These are phyloP conservation scores for Hydropsyche betteni DNA, from an alignment of 2,888 invertebrate genomes.

Conservation along the genomic window DNA sequence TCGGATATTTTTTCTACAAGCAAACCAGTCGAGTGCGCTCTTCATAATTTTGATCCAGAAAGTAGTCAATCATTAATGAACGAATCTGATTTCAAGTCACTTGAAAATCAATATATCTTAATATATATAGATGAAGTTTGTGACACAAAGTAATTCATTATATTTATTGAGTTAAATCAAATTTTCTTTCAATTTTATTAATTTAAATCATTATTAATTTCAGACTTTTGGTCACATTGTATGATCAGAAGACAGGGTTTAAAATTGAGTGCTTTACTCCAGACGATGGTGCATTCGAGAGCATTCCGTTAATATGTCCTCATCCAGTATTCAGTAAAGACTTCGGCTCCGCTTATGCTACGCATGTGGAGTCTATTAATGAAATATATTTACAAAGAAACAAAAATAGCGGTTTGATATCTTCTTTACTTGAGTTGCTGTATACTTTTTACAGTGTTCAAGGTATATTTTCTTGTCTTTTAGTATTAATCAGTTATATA, in stretches of 20 bases:
- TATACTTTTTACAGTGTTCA: slow-evolving; percentile 66
- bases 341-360: slow-evolving; percentile 68
- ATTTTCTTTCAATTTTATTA: slow-evolving; percentile 34
- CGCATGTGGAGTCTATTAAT: slow-evolving; percentile 67
- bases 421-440: slow-evolving; percentile 67
- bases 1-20: neutral
- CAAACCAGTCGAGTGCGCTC: slow-evolving; percentile 14
- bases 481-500: slow-evolving; percentile 5
- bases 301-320: slow-evolving; percentile 67
- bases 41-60: slow-evolving; percentile 41
- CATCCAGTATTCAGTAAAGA: slow-evolving; percentile 70
- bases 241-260: slow-evolving; percentile 62
- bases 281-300: slow-evolving; percentile 66
- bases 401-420: slow-evolving; percentile 62
- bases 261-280: slow-evolving; percentile 65
- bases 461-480: slow-evolving; percentile 54
- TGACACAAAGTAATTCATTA: slow-evolving; percentile 57
- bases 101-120: slow-evolving; percentile 57
- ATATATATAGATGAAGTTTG: slow-evolving; percentile 61
- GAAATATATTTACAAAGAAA: slow-evolving; percentile 72
- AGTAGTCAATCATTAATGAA: slow-evolving; percentile 40
- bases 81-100: slow-evolving; percentile 52
- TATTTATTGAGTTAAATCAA: slow-evolving; percentile 45
- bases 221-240: slow-evolving; percentile 75
- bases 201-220: neutral